Evolutionary conservation across 2,888 invertebrate genomes (phyloP).

Genomic region (Lamellibrachia satsuma): DNA sequence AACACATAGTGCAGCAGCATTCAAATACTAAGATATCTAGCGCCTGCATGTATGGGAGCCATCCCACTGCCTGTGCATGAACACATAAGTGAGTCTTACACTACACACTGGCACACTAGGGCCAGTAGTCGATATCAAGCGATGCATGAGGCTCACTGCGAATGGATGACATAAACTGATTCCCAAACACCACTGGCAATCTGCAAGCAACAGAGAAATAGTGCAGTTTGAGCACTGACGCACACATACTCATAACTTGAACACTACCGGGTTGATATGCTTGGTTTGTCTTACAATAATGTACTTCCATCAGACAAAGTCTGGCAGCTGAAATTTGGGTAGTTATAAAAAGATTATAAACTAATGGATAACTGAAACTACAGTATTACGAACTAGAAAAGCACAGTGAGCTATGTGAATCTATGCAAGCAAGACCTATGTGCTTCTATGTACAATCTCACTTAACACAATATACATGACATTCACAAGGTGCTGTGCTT

Average conservation of each 20-base stretch:
- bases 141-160: neutral
- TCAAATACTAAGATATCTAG: neutral
- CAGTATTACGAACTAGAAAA: neutral
- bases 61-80: neutral
- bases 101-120: conserved; percentile 4
- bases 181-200: neutral
- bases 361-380: neutral
- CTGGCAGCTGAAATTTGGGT: neutral
- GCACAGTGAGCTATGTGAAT: neutral
- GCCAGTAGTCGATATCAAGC: conserved; percentile 2
- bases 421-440: neutral
- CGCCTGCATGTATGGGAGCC: neutral
- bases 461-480: neutral
- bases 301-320: neutral
- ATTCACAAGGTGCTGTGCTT: neutral
- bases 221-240: neutral
- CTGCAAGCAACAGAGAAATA: conserved; percentile 6
- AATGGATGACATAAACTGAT: neutral
- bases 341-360: neutral
- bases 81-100: neutral
- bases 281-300: neutral
- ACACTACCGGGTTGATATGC: neutral
- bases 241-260: neutral
- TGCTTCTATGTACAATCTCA: neutral
- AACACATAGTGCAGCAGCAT: neutral